Conservation (phyloP, 2,888 invertebrate genomes). For the Nomada goodeniana region DNA sequence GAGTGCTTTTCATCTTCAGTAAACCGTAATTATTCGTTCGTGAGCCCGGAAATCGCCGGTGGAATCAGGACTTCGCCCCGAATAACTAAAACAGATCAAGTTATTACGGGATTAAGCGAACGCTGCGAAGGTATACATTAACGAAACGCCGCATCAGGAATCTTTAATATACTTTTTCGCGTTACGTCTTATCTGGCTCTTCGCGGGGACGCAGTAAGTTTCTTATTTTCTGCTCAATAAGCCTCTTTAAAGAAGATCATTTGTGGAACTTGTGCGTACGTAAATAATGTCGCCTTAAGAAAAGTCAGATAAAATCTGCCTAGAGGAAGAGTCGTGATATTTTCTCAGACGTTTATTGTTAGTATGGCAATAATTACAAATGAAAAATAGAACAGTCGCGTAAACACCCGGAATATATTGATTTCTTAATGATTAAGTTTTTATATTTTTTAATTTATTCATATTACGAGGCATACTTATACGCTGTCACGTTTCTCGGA, state of each 20-base stretch:
- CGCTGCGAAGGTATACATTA: not conserved
- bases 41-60: not conserved
- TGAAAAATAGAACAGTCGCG: not conserved
- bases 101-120: conserved; percentile 19
- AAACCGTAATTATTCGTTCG: conserved; percentile 37
- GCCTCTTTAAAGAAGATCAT: conserved; percentile 10
- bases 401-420: too few species aligned
- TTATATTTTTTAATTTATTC: not conserved
- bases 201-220: not conserved
- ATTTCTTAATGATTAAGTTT: too few species aligned
- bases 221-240: not conserved
- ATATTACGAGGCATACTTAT: not conserved
- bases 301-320: not conserved
- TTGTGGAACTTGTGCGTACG: not conserved
- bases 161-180: not conserved
- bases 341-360: not conserved
- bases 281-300: not conserved
- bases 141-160: conserved; percentile 7
- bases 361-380: not conserved
- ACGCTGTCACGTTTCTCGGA: not conserved
- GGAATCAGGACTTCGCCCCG: not conserved
- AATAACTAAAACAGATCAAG: conserved; percentile 27
- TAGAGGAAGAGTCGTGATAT: not conserved
- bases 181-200: not conserved
- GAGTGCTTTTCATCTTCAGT: not conserved